phyloP scores from a whole-genome alignment of 2,113 vertebrate species.

The Gorsachius goisagi region DNA sequence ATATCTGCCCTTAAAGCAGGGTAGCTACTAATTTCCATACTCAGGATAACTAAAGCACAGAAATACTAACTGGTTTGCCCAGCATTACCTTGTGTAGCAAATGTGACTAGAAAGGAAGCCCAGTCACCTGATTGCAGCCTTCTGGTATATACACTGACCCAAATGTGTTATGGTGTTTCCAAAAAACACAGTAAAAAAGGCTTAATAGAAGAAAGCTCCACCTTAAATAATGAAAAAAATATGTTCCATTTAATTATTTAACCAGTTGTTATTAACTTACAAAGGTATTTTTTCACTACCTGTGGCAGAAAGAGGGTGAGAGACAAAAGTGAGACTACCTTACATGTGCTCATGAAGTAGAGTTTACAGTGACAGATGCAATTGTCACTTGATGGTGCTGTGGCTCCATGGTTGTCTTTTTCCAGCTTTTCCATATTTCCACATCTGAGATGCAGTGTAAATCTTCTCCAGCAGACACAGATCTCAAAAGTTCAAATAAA shows the following conservation, averaged over 20 bases:
- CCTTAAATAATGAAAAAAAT: neutral
- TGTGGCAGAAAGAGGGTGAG: neutral
- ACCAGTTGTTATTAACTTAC: neutral
- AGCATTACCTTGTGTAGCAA: neutral
- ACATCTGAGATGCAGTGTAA: neutral
- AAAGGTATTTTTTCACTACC: neutral
- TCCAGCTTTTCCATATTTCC: neutral
- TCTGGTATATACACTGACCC: neutral
- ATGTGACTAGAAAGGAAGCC: neutral
- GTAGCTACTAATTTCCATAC: neutral
- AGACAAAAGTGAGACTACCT: neutral
- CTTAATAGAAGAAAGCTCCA: neutral
- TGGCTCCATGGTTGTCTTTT: slow-evolving; percentile 23
- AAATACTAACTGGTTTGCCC: neutral
- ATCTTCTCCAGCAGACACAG: slow-evolving; percentile 15
- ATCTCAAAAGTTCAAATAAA: neutral
- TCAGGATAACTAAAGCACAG: neutral
- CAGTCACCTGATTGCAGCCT: neutral
- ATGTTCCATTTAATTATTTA: neutral
- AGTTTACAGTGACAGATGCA: neutral
- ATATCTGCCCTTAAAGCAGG: neutral
- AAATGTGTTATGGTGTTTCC: neutral
- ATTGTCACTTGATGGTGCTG: slow-evolving; percentile 66
- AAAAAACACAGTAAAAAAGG: neutral
- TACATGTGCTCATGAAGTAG: neutral